phyloP scores from a whole-genome alignment of 1,140 invertebrate genomes.

The Notospermus geniculatus region DNA sequence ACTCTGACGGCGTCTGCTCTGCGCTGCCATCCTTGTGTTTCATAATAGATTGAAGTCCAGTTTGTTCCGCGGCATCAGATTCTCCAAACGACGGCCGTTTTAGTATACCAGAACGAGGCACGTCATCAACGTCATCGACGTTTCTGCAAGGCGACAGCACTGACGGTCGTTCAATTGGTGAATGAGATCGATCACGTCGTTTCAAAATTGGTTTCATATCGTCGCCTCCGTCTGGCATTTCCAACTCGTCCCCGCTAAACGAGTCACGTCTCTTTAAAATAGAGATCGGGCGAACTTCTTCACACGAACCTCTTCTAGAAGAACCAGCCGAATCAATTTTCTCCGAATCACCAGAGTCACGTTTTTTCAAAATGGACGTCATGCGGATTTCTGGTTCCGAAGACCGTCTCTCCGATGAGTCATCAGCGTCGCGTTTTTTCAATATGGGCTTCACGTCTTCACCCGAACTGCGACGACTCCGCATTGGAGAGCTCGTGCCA shows the following conservation, averaged over 20 bases:
- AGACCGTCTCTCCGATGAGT: background rate
- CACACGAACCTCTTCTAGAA: background rate
- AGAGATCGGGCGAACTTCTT: background rate
- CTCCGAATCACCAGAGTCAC: background rate
- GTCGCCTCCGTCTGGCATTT: background rate
- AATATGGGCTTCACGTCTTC: constrained; percentile 1
- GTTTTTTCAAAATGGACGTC: constrained; percentile 5
- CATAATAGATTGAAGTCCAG: no score
- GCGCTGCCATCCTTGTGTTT: no score
- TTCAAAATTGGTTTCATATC: constrained; percentile 6
- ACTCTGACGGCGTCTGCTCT: no score
- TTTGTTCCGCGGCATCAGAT: no score
- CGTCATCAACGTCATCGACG: no score
- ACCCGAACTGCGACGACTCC: constrained; percentile 3
- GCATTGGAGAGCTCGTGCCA: background rate
- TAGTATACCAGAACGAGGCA: no score
- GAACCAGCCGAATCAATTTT: background rate
- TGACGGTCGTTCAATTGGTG: no score
- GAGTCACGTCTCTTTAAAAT: constrained; percentile 9
- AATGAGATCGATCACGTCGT: background rate
- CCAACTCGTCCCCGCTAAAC: background rate
- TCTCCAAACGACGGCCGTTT: no score
- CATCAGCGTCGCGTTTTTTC: background rate
- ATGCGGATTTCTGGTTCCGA: no score
- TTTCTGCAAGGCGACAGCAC: no score